These are phyloP conservation scores for Polydrusus tereticollis DNA, from an alignment of 2,888 invertebrate genomes.

Conservation along the genomic window DNA sequence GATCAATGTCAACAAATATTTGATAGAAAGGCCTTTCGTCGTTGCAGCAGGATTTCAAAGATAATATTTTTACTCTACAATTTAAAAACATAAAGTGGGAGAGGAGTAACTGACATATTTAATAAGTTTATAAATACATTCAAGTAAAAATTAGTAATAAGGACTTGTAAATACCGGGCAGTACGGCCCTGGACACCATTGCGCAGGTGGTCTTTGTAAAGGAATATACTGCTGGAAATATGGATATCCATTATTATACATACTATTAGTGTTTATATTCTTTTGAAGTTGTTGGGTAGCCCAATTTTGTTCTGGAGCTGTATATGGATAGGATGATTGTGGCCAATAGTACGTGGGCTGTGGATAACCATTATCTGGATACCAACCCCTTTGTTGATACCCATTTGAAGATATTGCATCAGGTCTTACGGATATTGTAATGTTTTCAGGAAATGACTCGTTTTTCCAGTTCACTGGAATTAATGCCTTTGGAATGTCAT, in stretches of 20 bases:
- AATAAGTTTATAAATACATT: not conserved
- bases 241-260: conserved; percentile 2
- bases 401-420: not conserved
- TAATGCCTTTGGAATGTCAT: conserved; percentile 7
- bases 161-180: not conserved
- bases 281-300: conserved; percentile 1
- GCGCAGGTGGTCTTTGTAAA: not conserved
- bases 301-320: not conserved
- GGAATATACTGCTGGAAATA: not conserved
- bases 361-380: not conserved
- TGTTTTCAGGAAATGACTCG: conserved; percentile 4
- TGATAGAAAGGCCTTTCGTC: too few species aligned
- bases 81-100: too few species aligned
- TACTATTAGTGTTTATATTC: not conserved
- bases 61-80: too few species aligned
- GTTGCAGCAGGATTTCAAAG: too few species aligned
- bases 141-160: not conserved
- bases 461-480: conserved; percentile 15
- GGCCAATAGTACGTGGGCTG: not conserved
- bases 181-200: conserved; percentile 23
- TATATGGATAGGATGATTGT: conserved; percentile 9
- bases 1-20: too few species aligned
- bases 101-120: too few species aligned
- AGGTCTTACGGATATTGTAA: conserved; percentile 3
- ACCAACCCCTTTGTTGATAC: not conserved